phyloP scores from a whole-genome alignment of 1,140 invertebrate species.

The Aplysia californica region DNA sequence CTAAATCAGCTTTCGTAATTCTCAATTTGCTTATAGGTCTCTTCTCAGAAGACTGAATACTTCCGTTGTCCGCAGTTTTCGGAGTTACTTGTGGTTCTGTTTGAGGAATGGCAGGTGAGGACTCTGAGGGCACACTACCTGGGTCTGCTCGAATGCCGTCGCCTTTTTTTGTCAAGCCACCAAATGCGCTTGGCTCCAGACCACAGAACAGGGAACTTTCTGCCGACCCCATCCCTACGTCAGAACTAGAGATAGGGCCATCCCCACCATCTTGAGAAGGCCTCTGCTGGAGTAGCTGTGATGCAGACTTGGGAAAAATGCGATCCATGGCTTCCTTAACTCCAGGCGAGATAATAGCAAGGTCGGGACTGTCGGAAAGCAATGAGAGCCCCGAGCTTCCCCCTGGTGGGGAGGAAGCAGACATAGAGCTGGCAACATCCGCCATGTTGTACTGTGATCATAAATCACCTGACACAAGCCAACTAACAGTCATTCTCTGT shows the following conservation, averaged over 20 bases:
- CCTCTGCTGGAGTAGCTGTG: neutral
- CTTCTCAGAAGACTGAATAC: neutral
- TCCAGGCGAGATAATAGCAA: neutral
- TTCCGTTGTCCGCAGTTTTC: neutral
- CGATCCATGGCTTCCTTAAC: conserved; percentile 16
- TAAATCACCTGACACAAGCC: no score
- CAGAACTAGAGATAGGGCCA: no score
- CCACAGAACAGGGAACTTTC: no score
- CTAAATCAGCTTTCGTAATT: conserved; percentile 21
- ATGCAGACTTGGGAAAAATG: neutral
- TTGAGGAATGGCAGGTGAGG: no score
- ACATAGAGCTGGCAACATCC: neutral
- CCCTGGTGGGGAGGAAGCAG: neutral
- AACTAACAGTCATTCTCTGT: no score
- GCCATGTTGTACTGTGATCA: neutral
- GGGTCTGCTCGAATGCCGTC: no score
- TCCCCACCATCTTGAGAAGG: neutral
- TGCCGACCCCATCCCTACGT: no score
- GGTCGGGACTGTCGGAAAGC: neutral
- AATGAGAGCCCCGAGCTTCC: neutral
- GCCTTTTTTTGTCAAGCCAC: no score
- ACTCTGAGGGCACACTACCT: no score
- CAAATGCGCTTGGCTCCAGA: no score
- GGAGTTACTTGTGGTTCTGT: neutral
- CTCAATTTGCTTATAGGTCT: neutral